Conservation (phyloP, 2,113 vertebrate species). For the Mus pahari region DNA sequence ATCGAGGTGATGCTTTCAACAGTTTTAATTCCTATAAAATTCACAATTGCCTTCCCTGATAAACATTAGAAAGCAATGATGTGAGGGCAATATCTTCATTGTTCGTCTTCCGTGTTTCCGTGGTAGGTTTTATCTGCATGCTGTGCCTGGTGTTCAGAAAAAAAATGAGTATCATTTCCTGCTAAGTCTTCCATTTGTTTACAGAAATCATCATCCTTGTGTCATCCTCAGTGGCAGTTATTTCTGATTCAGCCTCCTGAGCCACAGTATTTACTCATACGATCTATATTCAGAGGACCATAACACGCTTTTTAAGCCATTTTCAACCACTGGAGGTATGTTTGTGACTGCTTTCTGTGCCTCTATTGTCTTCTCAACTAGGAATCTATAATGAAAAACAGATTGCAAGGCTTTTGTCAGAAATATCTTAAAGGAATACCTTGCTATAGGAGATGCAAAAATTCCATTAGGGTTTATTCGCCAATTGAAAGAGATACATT, state of each 20-base stretch:
- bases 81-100: slow-evolving; percentile 29
- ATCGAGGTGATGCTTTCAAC: slow-evolving; percentile 35
- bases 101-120: slow-evolving; percentile 9
- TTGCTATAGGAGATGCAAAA: slow-evolving; percentile 53
- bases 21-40: slow-evolving; percentile 64
- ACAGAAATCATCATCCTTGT: slow-evolving; percentile 53
- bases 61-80: slow-evolving; percentile 49
- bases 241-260: slow-evolving; percentile 61
- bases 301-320: slow-evolving; percentile 50
- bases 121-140: slow-evolving; percentile 21
- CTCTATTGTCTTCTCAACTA: slow-evolving; percentile 69
- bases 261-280: slow-evolving; percentile 61
- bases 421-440: slow-evolving; percentile 66
- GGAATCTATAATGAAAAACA: slow-evolving; percentile 62
- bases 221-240: slow-evolving; percentile 11
- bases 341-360: slow-evolving; percentile 59
- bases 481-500: slow-evolving; percentile 59
- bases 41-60: slow-evolving; percentile 51
- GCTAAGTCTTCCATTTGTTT: slow-evolving; percentile 56
- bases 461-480: slow-evolving; percentile 73
- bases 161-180: neutral
- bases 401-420: slow-evolving; percentile 61
- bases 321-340: slow-evolving; percentile 29
- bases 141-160: neutral
- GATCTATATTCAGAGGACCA: slow-evolving; percentile 62